Conservation (phyloP, 2,888 invertebrate species). For the Agrochola litura region DNA sequence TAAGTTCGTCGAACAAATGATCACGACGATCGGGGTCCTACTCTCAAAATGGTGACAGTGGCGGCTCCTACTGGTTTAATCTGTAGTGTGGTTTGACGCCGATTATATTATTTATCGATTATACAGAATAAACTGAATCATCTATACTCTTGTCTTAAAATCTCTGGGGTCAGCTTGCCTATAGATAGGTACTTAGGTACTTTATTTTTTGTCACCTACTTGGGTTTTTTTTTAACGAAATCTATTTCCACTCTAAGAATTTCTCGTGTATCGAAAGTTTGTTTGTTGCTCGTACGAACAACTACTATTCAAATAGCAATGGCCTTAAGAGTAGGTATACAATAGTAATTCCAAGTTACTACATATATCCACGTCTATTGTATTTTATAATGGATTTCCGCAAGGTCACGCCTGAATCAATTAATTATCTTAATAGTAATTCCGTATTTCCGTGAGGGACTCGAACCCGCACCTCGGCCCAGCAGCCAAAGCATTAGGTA, state of each 20-base stretch:
- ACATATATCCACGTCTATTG: too few species aligned
- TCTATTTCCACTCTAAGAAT: not conserved
- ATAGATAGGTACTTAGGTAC: not conserved
- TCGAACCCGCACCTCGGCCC: constrained; percentile 10
- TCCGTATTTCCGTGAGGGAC: not conserved
- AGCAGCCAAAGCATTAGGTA: not conserved
- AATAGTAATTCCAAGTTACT: not conserved
- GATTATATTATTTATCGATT: not conserved
- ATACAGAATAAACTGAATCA: not conserved
- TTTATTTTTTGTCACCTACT: too few species aligned
- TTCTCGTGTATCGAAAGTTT: not conserved
- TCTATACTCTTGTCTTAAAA: not conserved
- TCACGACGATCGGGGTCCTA: not conserved
- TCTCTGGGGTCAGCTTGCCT: too few species aligned
- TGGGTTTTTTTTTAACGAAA: not conserved
- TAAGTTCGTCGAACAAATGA: not conserved
- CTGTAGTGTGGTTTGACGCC: not conserved
- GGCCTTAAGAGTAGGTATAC: not conserved
- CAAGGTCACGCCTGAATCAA: too few species aligned
- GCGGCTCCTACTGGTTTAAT: not conserved
- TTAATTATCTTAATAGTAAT: too few species aligned
- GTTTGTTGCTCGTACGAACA: not conserved
- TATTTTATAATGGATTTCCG: too few species aligned
- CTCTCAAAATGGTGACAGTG: not conserved
- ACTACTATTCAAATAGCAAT: not conserved